These are phyloP conservation scores for Fregata magnificens DNA, from an alignment of 2,113 vertebrate genomes.

Conservation along the genomic window DNA sequence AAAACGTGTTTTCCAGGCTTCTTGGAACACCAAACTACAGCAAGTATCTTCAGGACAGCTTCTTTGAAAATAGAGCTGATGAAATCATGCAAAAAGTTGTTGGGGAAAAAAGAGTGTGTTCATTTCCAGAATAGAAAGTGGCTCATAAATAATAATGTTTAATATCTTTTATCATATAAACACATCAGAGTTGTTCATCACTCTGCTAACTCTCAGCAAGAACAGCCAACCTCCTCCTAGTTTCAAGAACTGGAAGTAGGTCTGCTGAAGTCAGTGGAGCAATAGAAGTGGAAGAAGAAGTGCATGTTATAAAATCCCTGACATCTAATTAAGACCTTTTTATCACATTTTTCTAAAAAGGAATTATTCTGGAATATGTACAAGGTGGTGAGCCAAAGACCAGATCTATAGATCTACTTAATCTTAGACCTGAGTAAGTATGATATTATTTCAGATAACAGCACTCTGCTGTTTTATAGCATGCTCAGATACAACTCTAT, in stretches of 20 bases:
- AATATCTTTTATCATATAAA: background rate
- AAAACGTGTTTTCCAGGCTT: background rate
- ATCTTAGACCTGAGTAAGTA: constrained; percentile 84
- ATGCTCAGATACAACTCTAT: background rate
- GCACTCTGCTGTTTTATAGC: background rate
- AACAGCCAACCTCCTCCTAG: background rate
- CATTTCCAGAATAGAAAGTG: background rate
- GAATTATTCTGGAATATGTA: constrained; percentile 91
- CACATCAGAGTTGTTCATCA: background rate
- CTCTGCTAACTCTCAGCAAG: background rate
- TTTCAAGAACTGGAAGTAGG: background rate
- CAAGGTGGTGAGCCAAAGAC: constrained; percentile 79
- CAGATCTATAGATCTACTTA: constrained; percentile 89
- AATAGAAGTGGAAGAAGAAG: background rate
- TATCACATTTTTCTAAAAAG: constrained; percentile 55
- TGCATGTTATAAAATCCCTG: background rate
- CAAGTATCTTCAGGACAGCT: background rate
- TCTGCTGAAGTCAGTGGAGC: background rate
- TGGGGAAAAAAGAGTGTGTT: background rate
- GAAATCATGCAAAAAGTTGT: background rate
- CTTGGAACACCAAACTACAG: background rate
- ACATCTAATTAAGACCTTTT: background rate
- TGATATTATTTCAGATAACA: background rate
- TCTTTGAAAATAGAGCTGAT: background rate
- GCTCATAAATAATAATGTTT: background rate